Evolutionary conservation across 1,140 invertebrate genomes (phyloP).

Genomic region (Leptinotarsa undecemlineata): DNA sequence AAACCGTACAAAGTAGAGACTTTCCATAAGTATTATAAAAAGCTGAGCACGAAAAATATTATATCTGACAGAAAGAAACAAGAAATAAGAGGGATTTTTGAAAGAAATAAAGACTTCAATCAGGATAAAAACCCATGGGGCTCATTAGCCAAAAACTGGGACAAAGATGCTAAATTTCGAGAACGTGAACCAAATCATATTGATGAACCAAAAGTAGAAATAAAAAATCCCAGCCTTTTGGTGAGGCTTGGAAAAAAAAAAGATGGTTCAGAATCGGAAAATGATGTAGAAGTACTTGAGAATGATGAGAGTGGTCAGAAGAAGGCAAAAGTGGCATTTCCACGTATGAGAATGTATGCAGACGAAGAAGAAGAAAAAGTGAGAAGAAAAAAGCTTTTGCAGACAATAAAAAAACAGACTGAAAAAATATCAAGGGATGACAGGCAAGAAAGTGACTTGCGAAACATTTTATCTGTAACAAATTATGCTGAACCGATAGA

Average conservation of each 20-base stretch:
- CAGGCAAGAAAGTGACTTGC: constrained; percentile 39
- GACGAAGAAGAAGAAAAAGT: constrained; percentile 79
- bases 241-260: constrained; percentile 55
- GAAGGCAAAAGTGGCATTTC: constrained; percentile 33
- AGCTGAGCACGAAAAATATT: constrained; percentile 61
- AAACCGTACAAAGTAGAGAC: constrained; percentile 65
- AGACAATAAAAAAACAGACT: constrained; percentile 48
- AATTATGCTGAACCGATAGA: constrained; percentile 26
- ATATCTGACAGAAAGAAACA: constrained; percentile 56
- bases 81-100: constrained; percentile 56
- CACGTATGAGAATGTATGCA: constrained; percentile 84
- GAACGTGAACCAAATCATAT: constrained; percentile 35
- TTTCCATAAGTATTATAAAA: constrained; percentile 67
- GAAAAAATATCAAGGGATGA: constrained; percentile 43
- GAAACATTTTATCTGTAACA: constrained; percentile 42
- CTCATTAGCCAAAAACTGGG: constrained; percentile 69
- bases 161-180: constrained; percentile 60
- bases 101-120: constrained; percentile 55
- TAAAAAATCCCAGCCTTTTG: constrained; percentile 53
- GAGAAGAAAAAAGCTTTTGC: constrained; percentile 51
- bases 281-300: constrained; percentile 51
- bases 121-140: constrained; percentile 73
- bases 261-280: constrained; percentile 28
- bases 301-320: constrained; percentile 47
- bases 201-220: constrained; percentile 28